These are phyloP conservation scores for Chrysolina haemoptera DNA, from an alignment of 2,888 invertebrate species.

Conservation along the genomic window DNA sequence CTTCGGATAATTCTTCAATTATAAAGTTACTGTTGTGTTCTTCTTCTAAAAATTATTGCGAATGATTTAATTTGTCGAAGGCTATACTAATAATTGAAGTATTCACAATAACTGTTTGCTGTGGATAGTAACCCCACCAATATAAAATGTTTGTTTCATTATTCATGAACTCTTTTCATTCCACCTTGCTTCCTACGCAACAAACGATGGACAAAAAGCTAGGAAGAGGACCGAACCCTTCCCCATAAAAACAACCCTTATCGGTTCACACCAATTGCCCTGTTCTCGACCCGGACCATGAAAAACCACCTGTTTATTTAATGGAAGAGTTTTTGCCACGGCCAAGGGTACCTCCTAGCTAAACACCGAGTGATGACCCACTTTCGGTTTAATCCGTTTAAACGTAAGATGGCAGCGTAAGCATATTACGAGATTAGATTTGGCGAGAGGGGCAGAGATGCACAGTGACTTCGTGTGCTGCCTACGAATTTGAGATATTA, in stretches of 20 bases:
- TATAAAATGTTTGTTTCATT: no score
- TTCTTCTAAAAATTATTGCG: no score
- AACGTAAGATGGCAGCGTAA: conserved; percentile 35
- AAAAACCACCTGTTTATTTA: conserved; percentile 24
- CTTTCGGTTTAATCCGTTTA: conserved; percentile 29
- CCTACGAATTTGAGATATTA: conserved; percentile 2
- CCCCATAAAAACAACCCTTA: conserved; percentile 17
- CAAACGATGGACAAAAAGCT: neutral
- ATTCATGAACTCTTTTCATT: neutral
- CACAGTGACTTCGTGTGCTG: conserved; percentile 13
- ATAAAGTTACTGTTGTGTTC: no score
- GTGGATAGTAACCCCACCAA: no score
- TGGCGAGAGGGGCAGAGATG: conserved; percentile 37
- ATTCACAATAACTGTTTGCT: no score
- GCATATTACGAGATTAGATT: conserved; percentile 50
- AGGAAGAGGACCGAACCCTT: conserved; percentile 9
- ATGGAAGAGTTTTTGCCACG: conserved; percentile 15
- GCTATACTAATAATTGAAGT: no score
- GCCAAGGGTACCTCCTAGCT: conserved; percentile 9
- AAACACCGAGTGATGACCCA: conserved; percentile 23
- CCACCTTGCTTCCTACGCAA: neutral
- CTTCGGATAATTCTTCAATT: no score
- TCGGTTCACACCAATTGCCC: conserved; percentile 17
- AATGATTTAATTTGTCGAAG: no score
- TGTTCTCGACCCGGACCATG: neutral